Evolutionary conservation across 2,113 vertebrate genomes (phyloP).

Genomic region (Onychorhynchus coronatus): DNA sequence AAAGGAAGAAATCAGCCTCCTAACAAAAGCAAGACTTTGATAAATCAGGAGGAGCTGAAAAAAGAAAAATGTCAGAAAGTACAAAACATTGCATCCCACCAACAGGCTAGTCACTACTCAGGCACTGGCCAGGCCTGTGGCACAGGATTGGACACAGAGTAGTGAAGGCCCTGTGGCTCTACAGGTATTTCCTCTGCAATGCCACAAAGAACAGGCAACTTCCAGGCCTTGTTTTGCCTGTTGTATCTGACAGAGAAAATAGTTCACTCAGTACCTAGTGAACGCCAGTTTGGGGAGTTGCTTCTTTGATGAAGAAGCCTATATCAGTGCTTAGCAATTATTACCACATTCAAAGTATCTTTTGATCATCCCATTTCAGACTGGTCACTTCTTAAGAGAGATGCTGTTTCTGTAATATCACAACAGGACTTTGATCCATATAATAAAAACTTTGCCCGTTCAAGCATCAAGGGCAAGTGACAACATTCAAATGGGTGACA

Average conservation of each 20-base stretch:
- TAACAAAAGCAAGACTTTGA: background rate
- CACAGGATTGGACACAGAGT: background rate
- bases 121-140: accelerated
- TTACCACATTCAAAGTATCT: background rate
- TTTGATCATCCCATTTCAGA: background rate
- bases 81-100: background rate
- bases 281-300: background rate
- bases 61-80: background rate
- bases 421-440: background rate
- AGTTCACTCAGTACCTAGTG: background rate
- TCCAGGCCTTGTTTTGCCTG: background rate
- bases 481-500: background rate
- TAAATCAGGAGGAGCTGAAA: background rate
- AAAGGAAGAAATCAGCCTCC: background rate
- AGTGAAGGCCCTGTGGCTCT: background rate
- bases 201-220: background rate
- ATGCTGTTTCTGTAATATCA: background rate
- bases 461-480: background rate
- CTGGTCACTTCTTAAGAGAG: background rate
- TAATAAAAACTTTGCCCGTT: background rate
- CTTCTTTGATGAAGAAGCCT: background rate
- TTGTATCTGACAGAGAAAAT: background rate
- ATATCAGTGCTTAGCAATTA: background rate
- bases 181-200: accelerated
- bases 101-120: background rate